phyloP scores from a whole-genome alignment of 1,140 invertebrate genomes.

The Drosophila orosa region DNA sequence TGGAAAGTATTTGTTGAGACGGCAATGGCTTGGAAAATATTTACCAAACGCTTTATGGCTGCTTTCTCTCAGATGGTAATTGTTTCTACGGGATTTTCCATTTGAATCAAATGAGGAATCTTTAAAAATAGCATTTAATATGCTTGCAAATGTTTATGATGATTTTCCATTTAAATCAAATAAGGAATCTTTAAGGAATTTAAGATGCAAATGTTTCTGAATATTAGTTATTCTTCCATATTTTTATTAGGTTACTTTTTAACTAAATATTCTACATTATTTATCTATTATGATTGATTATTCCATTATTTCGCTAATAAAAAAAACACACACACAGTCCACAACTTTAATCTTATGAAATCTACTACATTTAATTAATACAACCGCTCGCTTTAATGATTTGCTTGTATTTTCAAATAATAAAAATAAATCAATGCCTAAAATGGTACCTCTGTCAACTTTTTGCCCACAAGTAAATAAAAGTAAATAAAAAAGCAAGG shows the following conservation, averaged over 20 bases:
- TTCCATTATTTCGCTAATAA: neutral
- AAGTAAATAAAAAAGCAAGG: slow-evolving; percentile 44
- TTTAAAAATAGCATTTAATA: neutral
- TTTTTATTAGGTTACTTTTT: too few relatives aligned
- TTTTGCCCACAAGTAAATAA: slow-evolving; percentile 45
- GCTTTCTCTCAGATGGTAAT: neutral
- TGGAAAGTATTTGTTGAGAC: slow-evolving; percentile 24
- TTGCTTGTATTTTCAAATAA: slow-evolving; percentile 29
- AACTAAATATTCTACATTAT: too few relatives aligned
- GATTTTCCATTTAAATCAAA: too few relatives aligned
- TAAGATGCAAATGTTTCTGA: too few relatives aligned
- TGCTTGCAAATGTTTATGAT: neutral
- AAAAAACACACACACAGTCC: neutral
- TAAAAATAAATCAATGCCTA: slow-evolving; percentile 26
- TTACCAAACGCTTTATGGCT: slow-evolving; percentile 8
- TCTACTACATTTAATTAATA: neutral
- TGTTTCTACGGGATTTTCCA: neutral
- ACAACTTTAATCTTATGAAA: too few relatives aligned
- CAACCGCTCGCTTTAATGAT: neutral
- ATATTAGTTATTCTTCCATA: too few relatives aligned
- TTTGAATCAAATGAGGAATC: neutral
- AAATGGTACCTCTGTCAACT: slow-evolving; percentile 28
- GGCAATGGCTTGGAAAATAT: slow-evolving; percentile 31
- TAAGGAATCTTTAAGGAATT: too few relatives aligned
- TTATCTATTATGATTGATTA: neutral